These are phyloP conservation scores for Catocala fraxini DNA, from an alignment of 2,888 invertebrate genomes.

Conservation along the genomic window DNA sequence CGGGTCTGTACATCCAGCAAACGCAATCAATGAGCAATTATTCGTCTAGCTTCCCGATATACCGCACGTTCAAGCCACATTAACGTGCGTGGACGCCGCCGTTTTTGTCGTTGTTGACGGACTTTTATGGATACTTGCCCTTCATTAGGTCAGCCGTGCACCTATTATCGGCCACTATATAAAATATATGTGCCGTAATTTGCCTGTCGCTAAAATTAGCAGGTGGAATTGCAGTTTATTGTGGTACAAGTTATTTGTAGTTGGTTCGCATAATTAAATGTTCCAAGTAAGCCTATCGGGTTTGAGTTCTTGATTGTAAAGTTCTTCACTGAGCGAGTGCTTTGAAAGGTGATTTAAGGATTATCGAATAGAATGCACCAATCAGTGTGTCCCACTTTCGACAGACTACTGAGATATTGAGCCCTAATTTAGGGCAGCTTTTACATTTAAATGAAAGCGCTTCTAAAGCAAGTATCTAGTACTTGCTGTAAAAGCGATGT, in stretches of 20 bases:
- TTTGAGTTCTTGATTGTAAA: conserved; percentile 7
- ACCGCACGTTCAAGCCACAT: conserved; percentile 42
- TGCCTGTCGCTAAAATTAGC: conserved; percentile 33
- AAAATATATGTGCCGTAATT: conserved; percentile 51
- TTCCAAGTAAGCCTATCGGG: conserved; percentile 13
- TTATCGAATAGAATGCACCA: conserved; percentile 6
- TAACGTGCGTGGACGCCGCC: conserved; percentile 58
- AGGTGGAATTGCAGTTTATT: conserved; percentile 22
- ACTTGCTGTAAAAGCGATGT: too few species aligned
- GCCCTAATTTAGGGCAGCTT: too few species aligned
- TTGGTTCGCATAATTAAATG: conserved; percentile 26
- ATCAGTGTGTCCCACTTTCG: conserved; percentile 2
- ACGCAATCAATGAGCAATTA: conserved; percentile 64
- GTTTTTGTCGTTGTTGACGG: conserved; percentile 70
- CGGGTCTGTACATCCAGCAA: conserved; percentile 26
- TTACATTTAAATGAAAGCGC: too few species aligned
- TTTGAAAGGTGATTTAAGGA: conserved; percentile 2
- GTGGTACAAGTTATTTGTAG: conserved; percentile 22
- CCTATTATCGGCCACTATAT: conserved; percentile 50
- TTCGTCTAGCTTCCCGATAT: conserved; percentile 60
- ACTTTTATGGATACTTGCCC: conserved; percentile 64
- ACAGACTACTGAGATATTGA: background rate
- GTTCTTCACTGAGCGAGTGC: conserved; percentile 1
- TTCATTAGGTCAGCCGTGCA: conserved; percentile 63
- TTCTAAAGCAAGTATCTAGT: too few species aligned